phyloP scores from a whole-genome alignment of 2,888 invertebrate genomes.

The Cancer borealis region DNA sequence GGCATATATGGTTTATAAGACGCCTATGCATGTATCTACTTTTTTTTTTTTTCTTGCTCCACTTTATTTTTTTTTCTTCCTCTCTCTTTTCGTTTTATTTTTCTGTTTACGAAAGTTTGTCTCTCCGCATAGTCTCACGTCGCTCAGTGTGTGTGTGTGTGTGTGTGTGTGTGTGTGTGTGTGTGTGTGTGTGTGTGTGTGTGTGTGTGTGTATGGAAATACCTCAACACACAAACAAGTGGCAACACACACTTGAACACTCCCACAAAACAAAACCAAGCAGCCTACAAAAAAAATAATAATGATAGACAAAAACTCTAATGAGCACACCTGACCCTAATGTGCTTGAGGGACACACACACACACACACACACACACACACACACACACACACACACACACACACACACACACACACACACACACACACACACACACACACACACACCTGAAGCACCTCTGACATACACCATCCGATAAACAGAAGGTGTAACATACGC shows the following conservation, averaged over 20 bases:
- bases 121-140: background rate
- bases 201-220: background rate
- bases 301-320: background rate
- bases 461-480: constrained; percentile 8
- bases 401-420: background rate
- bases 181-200: constrained; percentile 29
- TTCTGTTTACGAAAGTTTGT: background rate
- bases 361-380: background rate
- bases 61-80: background rate
- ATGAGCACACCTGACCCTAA: background rate
- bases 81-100: background rate
- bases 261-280: background rate
- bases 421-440: background rate
- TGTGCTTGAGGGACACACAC: background rate
- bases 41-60: background rate
- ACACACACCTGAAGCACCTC: background rate
- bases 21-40: background rate
- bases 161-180: constrained; percentile 55
- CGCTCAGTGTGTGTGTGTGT: constrained; percentile 40
- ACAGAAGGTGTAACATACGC: background rate
- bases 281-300: background rate
- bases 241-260: background rate
- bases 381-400: background rate
- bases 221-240: background rate
- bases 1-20: constrained; percentile 39